phyloP scores from a whole-genome alignment of 2,888 invertebrate species.

The Trichogramma dendrolimi region DNA sequence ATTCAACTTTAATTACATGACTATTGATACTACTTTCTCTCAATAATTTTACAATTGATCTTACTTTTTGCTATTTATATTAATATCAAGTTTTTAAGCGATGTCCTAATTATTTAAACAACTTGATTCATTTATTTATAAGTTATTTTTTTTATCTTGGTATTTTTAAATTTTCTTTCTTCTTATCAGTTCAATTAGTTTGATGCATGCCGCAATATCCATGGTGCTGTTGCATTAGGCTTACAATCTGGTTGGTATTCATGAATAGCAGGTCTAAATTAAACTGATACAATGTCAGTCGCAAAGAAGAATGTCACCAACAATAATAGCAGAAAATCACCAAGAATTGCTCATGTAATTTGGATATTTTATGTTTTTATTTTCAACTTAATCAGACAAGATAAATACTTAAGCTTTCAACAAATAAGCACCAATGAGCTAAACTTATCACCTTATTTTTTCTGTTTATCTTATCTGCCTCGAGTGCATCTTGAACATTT shows the following conservation, averaged over 20 bases:
- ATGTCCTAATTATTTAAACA: not conserved
- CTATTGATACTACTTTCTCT: no score
- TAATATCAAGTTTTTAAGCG: not conserved
- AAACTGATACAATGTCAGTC: slow-evolving; percentile 40
- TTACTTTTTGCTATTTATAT: not conserved
- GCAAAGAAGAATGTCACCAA: slow-evolving; percentile 26
- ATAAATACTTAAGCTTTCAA: not conserved
- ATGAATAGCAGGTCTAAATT: slow-evolving; percentile 30
- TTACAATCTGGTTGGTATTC: slow-evolving; percentile 33
- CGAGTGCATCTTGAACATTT: not conserved
- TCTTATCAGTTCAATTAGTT: slow-evolving; percentile 37
- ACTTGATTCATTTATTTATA: not conserved
- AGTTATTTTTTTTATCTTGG: slow-evolving; percentile 3
- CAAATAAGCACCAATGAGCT: not conserved
- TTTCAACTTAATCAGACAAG: not conserved
- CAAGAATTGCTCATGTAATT: slow-evolving; percentile 41
- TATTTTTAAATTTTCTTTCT: slow-evolving; percentile 17
- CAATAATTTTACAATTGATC: not conserved
- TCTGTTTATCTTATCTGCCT: slow-evolving; percentile 10
- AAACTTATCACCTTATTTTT: slow-evolving; percentile 1
- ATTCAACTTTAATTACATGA: no score
- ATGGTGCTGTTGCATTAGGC: slow-evolving; percentile 43
- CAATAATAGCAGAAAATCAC: slow-evolving; percentile 35
- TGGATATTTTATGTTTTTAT: slow-evolving; percentile 6
- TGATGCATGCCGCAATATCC: slow-evolving; percentile 36